Base-by-base conservation (phyloP, 35 echinoderm and acorn worm species). In the Eucidaris tribuloides region DNA sequence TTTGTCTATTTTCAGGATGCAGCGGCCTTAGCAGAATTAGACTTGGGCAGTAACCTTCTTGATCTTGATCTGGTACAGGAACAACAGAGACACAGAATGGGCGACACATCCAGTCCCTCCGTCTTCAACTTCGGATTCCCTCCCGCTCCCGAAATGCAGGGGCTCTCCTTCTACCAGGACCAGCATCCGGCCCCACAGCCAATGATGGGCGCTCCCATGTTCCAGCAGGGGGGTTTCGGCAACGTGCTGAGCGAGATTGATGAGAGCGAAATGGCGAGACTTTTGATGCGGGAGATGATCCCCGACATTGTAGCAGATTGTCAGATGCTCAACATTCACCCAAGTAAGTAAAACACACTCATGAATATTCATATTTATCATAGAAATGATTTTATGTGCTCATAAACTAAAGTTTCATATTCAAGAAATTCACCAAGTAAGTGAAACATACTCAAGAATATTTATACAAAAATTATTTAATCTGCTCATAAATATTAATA, bases 291-390 rank as follows among this genome's bases (percentile, higher is more conserved):
- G 22, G 40, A 43, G 68, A 74, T 74, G 37, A 74, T 74, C 9
- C 68, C 68, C 1, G 41, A 44, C 44, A 74, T 74, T 36, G 7
- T 74, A 0, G 68, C 15, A 11, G 68, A 74, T 25, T 74, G 68
- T 36, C 68, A 74, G 35, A 74, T 42, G n/a, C 68, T 43, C 35
- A 74, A 74, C 68, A 25, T 74, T 27, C 2, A 35, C 7, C 68
- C 68, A 41, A 74, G 68, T 74, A 44, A 74, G 68, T 74, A 25
- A n/a, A 54, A n/a, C n/a, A n/a, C n/a, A n/a, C n/a, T n/a, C n/a
- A n/a, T n/a, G n/a, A n/a, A n/a, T n/a, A n/a, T n/a, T n/a, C n/a
- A n/a, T n/a, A n/a, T n/a, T n/a, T n/a, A n/a, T n/a, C n/a, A n/a
- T n/a, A n/a, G n/a, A n/a, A n/a, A n/a, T n/a, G n/a, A n/a, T n/a